A percentile compares a stretch with the other conserved stretches of the same genome.
These are phyloP conservation scores for Delia radicum DNA, from an alignment of 1,140 invertebrate species.

Conservation along the genomic window DNA sequence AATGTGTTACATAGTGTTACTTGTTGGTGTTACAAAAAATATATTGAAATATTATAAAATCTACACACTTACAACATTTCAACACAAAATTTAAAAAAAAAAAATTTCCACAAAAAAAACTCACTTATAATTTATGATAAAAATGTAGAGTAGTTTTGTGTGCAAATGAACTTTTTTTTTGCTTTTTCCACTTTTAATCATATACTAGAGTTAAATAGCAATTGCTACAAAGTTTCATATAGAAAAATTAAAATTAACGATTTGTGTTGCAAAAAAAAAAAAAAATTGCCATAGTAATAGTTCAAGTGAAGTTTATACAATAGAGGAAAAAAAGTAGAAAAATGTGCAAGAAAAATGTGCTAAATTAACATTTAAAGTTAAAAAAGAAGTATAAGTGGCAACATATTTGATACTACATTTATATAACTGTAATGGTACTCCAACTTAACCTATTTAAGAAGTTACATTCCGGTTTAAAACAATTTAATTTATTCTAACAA, in stretches of 20 bases:
- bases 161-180: not conserved
- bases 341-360: too few relatives aligned
- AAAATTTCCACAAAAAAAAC: not conserved
- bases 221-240: not conserved
- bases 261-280: too few relatives aligned
- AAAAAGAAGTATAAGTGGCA: too few relatives aligned
- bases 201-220: not conserved
- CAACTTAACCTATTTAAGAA: too few relatives aligned
- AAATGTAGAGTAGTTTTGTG: not conserved
- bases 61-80: not conserved
- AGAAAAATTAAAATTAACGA: not conserved
- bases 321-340: too few relatives aligned
- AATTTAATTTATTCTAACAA: too few relatives aligned
- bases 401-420: too few relatives aligned
- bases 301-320: too few relatives aligned
- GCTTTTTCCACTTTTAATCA: not conserved
- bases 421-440: too few relatives aligned
- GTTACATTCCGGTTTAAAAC: too few relatives aligned
- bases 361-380: too few relatives aligned
- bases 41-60: not conserved
- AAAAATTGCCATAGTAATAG: too few relatives aligned
- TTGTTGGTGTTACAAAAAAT: not conserved
- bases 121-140: conserved; percentile 7
- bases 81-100: not conserved
- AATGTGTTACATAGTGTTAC: not conserved